A percentile compares a stretch with the other conserved stretches of the same genome.
These are phyloP conservation scores for Glaucopsyche alexis DNA, from an alignment of 2,888 invertebrate genomes.

Conservation along the genomic window DNA sequence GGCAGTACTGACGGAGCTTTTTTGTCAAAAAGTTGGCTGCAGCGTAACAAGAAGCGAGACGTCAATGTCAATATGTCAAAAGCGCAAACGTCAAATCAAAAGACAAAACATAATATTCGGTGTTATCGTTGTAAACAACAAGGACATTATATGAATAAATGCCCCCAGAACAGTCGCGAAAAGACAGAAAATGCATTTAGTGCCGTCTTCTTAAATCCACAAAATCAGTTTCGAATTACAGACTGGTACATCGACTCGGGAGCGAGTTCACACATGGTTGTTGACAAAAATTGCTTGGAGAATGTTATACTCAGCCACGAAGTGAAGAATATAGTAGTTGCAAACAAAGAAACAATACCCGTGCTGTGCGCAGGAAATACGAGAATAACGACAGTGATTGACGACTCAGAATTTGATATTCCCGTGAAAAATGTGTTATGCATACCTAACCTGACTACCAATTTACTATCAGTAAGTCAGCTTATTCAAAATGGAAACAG, in stretches of 20 bases:
- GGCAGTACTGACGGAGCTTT: background rate
- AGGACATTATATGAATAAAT: slow-evolving; percentile 34
- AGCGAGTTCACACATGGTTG: background rate
- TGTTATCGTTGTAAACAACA: slow-evolving; percentile 37
- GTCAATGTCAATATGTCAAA: background rate
- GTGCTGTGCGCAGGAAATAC: background rate
- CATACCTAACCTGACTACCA: no score
- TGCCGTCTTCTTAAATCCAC: background rate
- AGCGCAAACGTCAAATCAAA: slow-evolving; percentile 26
- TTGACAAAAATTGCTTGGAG: background rate
- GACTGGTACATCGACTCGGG: background rate
- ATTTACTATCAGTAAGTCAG: slow-evolving; percentile 39
- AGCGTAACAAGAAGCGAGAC: background rate
- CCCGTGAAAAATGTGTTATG: slow-evolving; percentile 39
- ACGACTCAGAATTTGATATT: slow-evolving; percentile 33
- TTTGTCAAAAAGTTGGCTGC: background rate
- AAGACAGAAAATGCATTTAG: background rate
- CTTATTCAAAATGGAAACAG: slow-evolving; percentile 35
- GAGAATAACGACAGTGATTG: background rate
- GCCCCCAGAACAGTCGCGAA: background rate
- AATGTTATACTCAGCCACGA: background rate
- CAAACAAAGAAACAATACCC: background rate
- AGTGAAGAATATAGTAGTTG: background rate
- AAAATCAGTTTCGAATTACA: background rate
- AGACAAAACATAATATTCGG: background rate